Evolutionary conservation across 2,113 vertebrate species (phyloP).

Genomic region (Pseudorectes ferrugineus): DNA sequence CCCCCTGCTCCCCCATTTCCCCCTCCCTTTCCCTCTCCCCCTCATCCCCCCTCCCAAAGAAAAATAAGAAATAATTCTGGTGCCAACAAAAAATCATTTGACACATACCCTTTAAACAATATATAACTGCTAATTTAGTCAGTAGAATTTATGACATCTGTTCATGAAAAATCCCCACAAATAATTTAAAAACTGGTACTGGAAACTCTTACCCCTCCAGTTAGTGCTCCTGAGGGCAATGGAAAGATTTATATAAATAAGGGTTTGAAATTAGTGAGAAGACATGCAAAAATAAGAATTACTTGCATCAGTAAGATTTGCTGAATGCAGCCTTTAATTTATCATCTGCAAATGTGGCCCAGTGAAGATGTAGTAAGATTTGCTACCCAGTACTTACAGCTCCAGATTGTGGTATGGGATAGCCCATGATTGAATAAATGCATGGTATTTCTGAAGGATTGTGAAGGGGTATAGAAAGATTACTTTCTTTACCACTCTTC

Average conservation of each 20-base stretch:
- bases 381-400: not conserved
- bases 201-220: not conserved
- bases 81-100: not conserved
- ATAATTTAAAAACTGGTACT: not conserved
- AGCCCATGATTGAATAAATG: not conserved
- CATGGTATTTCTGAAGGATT: not conserved
- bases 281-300: not conserved
- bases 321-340: slow-evolving; percentile 12
- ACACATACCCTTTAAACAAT: not conserved
- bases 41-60: not conserved
- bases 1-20: not conserved
- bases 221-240: not conserved
- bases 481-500: not conserved
- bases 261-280: not conserved
- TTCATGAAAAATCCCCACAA: not conserved
- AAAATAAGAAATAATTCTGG: not conserved
- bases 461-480: not conserved
- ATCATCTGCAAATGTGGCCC: not conserved
- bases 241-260: not conserved
- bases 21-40: not conserved
- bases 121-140: not conserved
- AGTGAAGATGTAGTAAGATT: not conserved
- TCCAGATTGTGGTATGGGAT: not conserved
- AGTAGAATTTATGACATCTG: not conserved
- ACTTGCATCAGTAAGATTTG: not conserved